These are phyloP conservation scores for Mactromeris polynyma DNA, from an alignment of 2,888 invertebrate species.

Conservation along the genomic window DNA sequence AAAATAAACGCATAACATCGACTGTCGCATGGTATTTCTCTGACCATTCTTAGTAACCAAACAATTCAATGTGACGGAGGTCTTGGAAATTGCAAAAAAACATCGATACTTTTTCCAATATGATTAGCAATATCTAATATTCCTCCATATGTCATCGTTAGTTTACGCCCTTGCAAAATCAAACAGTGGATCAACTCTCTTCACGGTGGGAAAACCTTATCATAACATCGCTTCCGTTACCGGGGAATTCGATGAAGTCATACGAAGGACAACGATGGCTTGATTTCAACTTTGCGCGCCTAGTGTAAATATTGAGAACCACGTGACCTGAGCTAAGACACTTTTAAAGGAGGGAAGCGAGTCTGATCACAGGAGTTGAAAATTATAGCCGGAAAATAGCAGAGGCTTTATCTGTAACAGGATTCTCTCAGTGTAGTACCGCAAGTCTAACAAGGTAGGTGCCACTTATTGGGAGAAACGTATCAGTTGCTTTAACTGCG, in stretches of 20 bases:
- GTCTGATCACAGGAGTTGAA: slow-evolving; percentile 34
- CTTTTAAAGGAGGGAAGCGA: slow-evolving; percentile 40
- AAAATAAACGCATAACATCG: background rate
- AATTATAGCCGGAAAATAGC: slow-evolving; percentile 19
- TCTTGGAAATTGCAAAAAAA: slow-evolving; percentile 14
- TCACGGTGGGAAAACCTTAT: background rate
- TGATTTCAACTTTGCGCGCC: slow-evolving; percentile 18
- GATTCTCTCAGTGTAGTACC: background rate
- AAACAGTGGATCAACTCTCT: slow-evolving; percentile 25
- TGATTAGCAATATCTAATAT: background rate
- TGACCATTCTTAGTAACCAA: background rate
- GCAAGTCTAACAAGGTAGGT: background rate
- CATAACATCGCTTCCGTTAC: background rate
- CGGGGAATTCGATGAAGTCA: background rate
- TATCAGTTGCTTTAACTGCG: background rate
- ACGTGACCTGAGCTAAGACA: slow-evolving; percentile 25
- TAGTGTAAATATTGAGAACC: slow-evolving; percentile 29
- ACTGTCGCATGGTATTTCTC: background rate
- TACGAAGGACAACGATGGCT: background rate
- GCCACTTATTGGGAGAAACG: background rate
- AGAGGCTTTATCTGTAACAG: background rate
- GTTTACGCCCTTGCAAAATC: slow-evolving; percentile 17
- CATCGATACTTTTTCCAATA: slow-evolving; percentile 33
- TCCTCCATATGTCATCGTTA: slow-evolving; percentile 28
- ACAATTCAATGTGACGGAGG: background rate